Base-by-base conservation (phyloP, 1,140 invertebrate genomes). In the Amphibalanus amphitrite region DNA sequence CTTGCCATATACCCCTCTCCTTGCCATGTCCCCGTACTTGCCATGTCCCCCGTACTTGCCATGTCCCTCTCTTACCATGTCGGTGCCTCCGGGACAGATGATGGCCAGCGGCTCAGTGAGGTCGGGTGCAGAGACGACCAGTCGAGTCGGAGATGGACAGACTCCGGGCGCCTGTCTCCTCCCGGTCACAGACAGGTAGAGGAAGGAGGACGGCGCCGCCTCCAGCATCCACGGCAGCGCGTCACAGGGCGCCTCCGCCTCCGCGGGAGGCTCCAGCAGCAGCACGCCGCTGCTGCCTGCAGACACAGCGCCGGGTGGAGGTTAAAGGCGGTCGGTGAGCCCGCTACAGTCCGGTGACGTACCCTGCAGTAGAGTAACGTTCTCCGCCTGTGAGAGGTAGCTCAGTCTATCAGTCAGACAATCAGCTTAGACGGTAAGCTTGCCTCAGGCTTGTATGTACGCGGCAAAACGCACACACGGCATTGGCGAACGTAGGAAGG, bases 301-400 rank as follows among this genome's bases (percentile, higher is more conserved):
- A 6, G 38, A 38, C 6, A 38, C 38, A 17, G 38, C 38, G 17
- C 6, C 38, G 38, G 17, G 38, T 6, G 6, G 6, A 38, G 38
- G 38, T 17, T 17, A 38, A 38, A 17, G 38, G 38, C n/a, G n/a
- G n/a, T n/a, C n/a, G n/a, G n/a, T n/a, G n/a, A n/a, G n/a, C n/a
- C n/a, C n/a, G n/a, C n/a, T n/a, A n/a, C n/a, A 88, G 90, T n/a
- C 90, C 89, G 3, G 88, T 88, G 78, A 90, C 88, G 71, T 85
- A 85, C n/a, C 89, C 75, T 87, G 86, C 76, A 90, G 83, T 75
- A 91, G 84, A 3, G 89, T 90, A 28, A 91, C 80, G 72, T 89
- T 86, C 15, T 85, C 82, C 13, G 86, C 86, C 0, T 83, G 84
- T 0, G 88, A 90, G 3, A 91, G 85, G 80, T 90, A 91, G 78